These are phyloP conservation scores for Cettia cetti DNA, from an alignment of 2,113 vertebrate species.

Conservation along the genomic window DNA sequence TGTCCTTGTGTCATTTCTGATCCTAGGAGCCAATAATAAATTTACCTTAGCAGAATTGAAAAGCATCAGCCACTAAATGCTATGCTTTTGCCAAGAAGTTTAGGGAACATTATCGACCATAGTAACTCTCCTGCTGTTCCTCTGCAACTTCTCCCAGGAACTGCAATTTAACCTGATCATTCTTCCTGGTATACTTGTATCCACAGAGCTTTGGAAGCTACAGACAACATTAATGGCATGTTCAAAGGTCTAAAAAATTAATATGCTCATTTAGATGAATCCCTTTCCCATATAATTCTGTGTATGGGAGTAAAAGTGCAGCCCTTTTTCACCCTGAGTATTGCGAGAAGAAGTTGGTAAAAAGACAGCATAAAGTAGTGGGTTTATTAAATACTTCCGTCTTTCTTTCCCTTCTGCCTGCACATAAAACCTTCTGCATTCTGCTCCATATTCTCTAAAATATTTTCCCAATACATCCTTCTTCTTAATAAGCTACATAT, in stretches of 20 bases:
- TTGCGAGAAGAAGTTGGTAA: neutral
- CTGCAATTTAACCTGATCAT: neutral
- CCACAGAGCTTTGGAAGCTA: neutral
- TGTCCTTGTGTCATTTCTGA: neutral
- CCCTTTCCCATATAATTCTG: neutral
- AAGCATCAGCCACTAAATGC: neutral
- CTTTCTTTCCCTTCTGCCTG: neutral
- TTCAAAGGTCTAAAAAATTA: neutral
- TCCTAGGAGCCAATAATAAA: neutral
- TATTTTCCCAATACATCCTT: neutral
- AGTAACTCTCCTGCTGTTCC: neutral
- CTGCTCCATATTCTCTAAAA: neutral
- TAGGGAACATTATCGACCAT: neutral
- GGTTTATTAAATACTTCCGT: neutral
- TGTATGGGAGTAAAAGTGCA: neutral
- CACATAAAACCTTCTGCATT: neutral
- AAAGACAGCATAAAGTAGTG: neutral
- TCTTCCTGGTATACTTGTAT: neutral
- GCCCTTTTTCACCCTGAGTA: neutral
- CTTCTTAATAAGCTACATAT: neutral
- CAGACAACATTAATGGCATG: neutral
- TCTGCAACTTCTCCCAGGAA: neutral
- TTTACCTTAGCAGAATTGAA: neutral
- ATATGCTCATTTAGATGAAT: neutral
- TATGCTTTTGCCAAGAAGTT: neutral